Base-by-base conservation (phyloP, 2,113 vertebrate species). In the Perca fluviatilis region DNA sequence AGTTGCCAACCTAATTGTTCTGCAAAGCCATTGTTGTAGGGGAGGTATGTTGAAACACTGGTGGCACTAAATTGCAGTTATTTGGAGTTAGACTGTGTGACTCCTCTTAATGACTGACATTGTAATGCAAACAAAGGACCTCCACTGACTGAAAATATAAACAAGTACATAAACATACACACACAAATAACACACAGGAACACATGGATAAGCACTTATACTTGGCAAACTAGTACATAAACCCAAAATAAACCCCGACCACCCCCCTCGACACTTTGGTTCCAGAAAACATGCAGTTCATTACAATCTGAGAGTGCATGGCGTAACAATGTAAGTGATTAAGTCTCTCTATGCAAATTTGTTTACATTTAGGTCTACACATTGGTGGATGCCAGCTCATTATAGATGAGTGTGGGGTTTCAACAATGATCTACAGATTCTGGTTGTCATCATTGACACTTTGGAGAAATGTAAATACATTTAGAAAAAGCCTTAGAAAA, bases 321-420 rank as follows among this genome's bases (percentile, higher is more conserved):
- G 49, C 36, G 50, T 89, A 88, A 89, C 68, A 78, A 68, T 85
- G 71, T 61, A 79, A 73, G 51, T 84, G 78, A 92, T 91, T 85
- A 88, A 63, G 68, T 76, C 83, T 76, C 71, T 36, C 43, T 66
- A 81, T 8, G 49, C 62, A 64, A 64, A 69, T 79, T 81, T 92
- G 89, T 90, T 92, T 90, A 91, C 61, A 75, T 56, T 82, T 16
- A n/a, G 58, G 30, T 88, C 77, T 79, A 70, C 50, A 81, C 54
- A 54, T 51, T 69, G 58, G 19, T 57, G 40, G 64, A 75, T 81
- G 30, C 67, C 72, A 82, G 80, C 63, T 19, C 71, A 75, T 57
- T 58, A 46, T 73, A 60, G 47, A 83, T 2, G 6, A 69, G 33
- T 70, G 51, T 43, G 63, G 53, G 61, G 21, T 58, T 80, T 25